Evolutionary conservation across 2,113 vertebrate genomes (phyloP).

Genomic region (Bambusicola thoracicus): DNA sequence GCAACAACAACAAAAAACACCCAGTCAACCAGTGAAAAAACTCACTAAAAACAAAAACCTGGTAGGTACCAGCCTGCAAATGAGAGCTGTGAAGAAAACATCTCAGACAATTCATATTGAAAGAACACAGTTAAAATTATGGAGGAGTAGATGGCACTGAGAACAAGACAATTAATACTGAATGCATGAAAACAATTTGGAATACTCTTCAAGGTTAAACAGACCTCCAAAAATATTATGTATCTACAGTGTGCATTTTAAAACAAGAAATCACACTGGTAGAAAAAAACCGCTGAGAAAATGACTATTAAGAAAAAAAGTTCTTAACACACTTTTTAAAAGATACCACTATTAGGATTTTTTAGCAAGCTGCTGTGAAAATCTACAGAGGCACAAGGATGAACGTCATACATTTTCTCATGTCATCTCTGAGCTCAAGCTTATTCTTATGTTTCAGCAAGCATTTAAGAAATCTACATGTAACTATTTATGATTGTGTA

Average conservation of each 20-base stretch:
- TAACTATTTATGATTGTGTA: background rate
- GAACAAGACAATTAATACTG: background rate
- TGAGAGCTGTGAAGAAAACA: background rate
- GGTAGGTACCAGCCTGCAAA: background rate
- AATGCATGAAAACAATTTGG: background rate
- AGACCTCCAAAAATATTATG: background rate
- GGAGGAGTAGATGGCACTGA: background rate
- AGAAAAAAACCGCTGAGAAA: background rate
- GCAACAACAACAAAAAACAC: background rate
- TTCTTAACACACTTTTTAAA: background rate
- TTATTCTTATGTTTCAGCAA: background rate
- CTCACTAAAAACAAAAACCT: accelerated
- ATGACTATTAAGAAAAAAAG: background rate
- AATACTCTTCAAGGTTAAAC: background rate
- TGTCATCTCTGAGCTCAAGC: background rate
- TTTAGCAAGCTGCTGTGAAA: background rate
- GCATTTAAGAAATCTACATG: background rate
- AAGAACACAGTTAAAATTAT: background rate
- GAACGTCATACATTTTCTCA: background rate
- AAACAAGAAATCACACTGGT: accelerated
- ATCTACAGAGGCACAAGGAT: background rate
- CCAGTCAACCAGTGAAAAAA: background rate
- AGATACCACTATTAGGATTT: background rate
- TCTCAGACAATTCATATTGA: background rate
- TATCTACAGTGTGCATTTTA: background rate